phyloP scores from a whole-genome alignment of 2,113 vertebrate species.

The Miniopterus natalensis region DNA sequence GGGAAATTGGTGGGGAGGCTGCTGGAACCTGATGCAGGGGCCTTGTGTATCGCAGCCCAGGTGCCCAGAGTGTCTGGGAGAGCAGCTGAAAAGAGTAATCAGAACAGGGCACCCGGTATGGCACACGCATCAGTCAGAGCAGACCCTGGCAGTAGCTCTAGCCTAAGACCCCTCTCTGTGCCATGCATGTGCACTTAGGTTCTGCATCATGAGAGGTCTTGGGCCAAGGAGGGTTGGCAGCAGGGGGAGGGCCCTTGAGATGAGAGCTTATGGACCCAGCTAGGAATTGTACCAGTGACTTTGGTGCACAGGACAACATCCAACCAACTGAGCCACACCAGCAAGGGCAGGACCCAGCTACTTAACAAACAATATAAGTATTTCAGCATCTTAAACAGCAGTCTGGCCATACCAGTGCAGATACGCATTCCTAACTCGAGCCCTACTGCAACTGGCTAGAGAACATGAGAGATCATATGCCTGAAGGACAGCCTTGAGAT shows the following conservation, averaged over 20 bases:
- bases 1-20: not conserved
- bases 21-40: not conserved
- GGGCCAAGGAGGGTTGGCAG: not conserved
- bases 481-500: not conserved
- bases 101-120: not conserved
- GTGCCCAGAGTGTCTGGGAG: not conserved
- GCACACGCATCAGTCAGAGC: not conserved
- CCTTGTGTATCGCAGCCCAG: fast-evolving
- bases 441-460: not conserved
- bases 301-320: no score
- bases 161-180: fast-evolving
- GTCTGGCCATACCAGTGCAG: not conserved
- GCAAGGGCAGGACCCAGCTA: not conserved
- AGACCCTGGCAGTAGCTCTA: not conserved
- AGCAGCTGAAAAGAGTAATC: not conserved
- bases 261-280: not conserved
- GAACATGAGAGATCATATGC: not conserved
- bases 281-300: not conserved
- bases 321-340: no score
- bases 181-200: not conserved
- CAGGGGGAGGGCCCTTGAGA: not conserved
- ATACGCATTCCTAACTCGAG: not conserved
- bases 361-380: not conserved
- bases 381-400: not conserved
- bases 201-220: not conserved